phyloP scores from a whole-genome alignment of 2,888 invertebrate species.

The Catotricha subobsoleta region DNA sequence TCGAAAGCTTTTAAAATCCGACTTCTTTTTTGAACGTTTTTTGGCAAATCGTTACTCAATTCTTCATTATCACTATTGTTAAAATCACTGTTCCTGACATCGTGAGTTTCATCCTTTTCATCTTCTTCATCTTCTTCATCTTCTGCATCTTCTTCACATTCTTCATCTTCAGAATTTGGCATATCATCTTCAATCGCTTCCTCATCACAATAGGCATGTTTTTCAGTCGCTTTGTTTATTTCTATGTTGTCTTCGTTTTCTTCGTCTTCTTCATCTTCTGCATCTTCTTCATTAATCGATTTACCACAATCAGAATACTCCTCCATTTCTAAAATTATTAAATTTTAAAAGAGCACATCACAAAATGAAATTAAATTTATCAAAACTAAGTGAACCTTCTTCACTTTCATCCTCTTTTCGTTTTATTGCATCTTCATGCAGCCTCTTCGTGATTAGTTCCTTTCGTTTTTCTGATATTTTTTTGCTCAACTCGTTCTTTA shows the following conservation, averaged over 20 bases:
- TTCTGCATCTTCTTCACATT: slow-evolving; percentile 12
- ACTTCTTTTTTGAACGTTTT: neutral
- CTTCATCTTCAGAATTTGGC: slow-evolving; percentile 19
- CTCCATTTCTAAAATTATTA: too few species aligned
- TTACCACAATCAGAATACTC: slow-evolving; percentile 17
- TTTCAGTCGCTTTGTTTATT: slow-evolving; percentile 14
- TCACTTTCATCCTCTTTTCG: slow-evolving; percentile 1
- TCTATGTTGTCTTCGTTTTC: slow-evolving; percentile 20
- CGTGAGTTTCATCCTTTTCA: slow-evolving; percentile 18
- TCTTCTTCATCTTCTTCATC: slow-evolving; percentile 33
- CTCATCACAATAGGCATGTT: too few species aligned
- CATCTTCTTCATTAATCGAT: slow-evolving; percentile 26
- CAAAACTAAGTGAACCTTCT: slow-evolving; percentile 13
- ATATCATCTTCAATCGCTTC: slow-evolving; percentile 15
- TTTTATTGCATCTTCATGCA: slow-evolving; percentile 13
- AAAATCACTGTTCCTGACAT: neutral
- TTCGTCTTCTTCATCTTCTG: slow-evolving; percentile 23
- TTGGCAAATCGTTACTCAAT: neutral
- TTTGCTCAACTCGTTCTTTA: slow-evolving; percentile 50
- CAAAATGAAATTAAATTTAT: slow-evolving; percentile 1
- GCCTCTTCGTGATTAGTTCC: slow-evolving; percentile 33
- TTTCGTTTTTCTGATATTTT: slow-evolving; percentile 53
- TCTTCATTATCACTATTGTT: neutral
- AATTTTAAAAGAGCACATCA: too few species aligned
- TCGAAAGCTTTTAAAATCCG: slow-evolving; percentile 14